A percentile compares a stretch with the other conserved stretches of the same genome.
phyloP scores from a whole-genome alignment of 2,888 invertebrate species.

The Campopleginae sp. region DNA sequence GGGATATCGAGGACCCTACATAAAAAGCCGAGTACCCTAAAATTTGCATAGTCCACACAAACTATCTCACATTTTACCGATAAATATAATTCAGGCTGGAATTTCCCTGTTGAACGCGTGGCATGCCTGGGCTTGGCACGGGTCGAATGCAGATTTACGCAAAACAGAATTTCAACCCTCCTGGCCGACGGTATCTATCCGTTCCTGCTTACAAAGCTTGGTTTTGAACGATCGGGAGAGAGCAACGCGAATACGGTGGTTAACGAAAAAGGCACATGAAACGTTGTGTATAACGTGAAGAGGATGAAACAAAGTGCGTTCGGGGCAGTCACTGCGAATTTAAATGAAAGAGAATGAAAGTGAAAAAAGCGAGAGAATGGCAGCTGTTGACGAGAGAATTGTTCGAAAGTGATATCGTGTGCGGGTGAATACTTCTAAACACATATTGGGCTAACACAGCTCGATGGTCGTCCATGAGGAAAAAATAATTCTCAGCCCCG shows the following conservation, averaged over 20 bases:
- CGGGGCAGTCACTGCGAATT: constrained; percentile 50
- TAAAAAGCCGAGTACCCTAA: constrained; percentile 44
- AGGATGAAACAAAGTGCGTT: constrained; percentile 58
- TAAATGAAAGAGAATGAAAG: constrained; percentile 43
- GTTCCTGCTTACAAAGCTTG: constrained; percentile 46
- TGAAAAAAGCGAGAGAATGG: constrained; percentile 15
- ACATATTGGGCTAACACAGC: constrained; percentile 24
- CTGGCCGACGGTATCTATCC: constrained; percentile 54
- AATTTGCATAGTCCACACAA: constrained; percentile 77
- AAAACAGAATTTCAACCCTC: constrained; percentile 72
- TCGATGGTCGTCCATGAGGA: neutral
- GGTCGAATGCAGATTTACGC: constrained; percentile 80
- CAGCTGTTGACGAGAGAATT: constrained; percentile 37
- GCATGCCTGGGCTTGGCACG: constrained; percentile 66
- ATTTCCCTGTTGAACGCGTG: constrained; percentile 67
- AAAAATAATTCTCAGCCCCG: constrained; percentile 32
- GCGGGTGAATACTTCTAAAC: constrained; percentile 13
- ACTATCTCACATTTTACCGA: constrained; percentile 75
- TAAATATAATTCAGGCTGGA: constrained; percentile 77
- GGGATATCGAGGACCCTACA: constrained; percentile 54
- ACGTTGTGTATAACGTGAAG: constrained; percentile 20
- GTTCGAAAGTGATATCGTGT: constrained; percentile 5
- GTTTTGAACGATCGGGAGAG: constrained; percentile 65
- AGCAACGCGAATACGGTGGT: constrained; percentile 62
- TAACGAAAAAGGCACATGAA: constrained; percentile 45